These are phyloP conservation scores for Philotrypesis tridentata DNA, from an alignment of 1,140 invertebrate species.

Conservation along the genomic window DNA sequence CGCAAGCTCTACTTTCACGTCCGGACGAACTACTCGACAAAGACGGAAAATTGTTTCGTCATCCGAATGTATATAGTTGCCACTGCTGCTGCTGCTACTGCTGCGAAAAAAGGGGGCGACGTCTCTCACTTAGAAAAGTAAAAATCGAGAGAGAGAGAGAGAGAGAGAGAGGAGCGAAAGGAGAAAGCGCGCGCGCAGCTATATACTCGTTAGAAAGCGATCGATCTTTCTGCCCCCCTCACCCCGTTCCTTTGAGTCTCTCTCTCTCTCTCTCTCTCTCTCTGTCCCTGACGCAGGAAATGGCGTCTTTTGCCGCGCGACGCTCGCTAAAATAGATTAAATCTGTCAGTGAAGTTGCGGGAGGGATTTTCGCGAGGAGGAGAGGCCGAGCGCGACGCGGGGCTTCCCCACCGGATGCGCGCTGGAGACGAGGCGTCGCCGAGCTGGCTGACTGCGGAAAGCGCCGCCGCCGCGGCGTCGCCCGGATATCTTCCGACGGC, in stretches of 20 bases:
- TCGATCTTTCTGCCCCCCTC: slow-evolving; percentile 30
- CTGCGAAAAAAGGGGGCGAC: background rate
- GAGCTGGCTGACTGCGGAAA: too few species aligned
- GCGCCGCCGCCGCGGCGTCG: background rate
- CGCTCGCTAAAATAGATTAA: slow-evolving; percentile 50
- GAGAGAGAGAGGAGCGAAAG: too few species aligned
- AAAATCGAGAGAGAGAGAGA: too few species aligned
- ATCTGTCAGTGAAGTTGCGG: slow-evolving; percentile 49
- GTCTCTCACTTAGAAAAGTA: background rate
- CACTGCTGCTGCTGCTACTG: too few species aligned
- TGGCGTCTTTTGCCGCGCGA: slow-evolving; percentile 34
- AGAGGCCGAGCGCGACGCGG: background rate
- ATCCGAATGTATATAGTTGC: background rate
- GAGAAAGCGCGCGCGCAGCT: slow-evolving; percentile 1
- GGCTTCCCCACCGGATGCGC: slow-evolving; percentile 8
- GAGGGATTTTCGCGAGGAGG: slow-evolving; percentile 15
- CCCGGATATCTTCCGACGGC: background rate
- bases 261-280: too few species aligned
- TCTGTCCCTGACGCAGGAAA: slow-evolving; percentile 42
- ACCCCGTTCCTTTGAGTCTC: slow-evolving; percentile 4
- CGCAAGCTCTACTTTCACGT: too few species aligned
- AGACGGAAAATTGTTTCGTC: too few species aligned
- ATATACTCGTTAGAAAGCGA: slow-evolving; percentile 44
- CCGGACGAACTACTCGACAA: too few species aligned
- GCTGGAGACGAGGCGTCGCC: background rate